Percentiles rank a stretch among this genome's conserved stretches.
These are phyloP conservation scores for Acrossocheilus fasciatus DNA, from an alignment of 2,797 vertebrate genomes.

Conservation along the genomic window DNA sequence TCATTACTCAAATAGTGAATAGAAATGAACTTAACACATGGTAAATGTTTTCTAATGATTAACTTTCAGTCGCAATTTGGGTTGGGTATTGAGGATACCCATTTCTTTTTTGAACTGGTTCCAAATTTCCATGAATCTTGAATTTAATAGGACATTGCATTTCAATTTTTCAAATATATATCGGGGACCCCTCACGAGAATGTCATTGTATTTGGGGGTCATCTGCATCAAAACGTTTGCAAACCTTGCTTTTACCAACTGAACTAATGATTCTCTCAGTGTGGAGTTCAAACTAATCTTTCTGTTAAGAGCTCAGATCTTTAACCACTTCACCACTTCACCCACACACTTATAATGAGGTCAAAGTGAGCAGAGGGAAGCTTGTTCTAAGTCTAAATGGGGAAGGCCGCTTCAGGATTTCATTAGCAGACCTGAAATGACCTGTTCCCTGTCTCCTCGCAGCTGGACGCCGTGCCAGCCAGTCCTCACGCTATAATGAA, in stretches of 20 bases:
- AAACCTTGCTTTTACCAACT: background rate
- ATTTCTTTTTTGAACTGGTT: background rate
- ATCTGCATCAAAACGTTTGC: background rate
- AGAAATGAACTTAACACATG: background rate
- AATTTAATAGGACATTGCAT: background rate
- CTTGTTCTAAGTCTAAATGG: constrained; percentile 3
- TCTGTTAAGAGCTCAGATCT: background rate
- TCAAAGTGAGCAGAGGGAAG: background rate
- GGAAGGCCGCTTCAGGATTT: constrained; percentile 24
- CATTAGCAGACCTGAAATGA: constrained; percentile 37
- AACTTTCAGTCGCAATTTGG: background rate
- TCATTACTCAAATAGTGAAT: background rate
- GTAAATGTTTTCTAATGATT: background rate
- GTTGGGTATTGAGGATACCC: background rate
- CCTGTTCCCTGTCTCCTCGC: constrained; percentile 17
- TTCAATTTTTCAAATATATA: background rate
- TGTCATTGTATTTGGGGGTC: background rate
- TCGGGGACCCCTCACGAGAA: too few relatives aligned
- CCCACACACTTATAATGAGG: constrained; percentile 11
- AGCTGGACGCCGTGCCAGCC: constrained; percentile 11
- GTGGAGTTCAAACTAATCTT: constrained; percentile 5
- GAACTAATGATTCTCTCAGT: background rate
- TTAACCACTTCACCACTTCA: background rate
- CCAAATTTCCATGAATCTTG: too few relatives aligned
- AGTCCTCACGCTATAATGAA: constrained; percentile 21